phyloP scores from a whole-genome alignment of 2,888 invertebrate genomes.

The Erebia ligea region DNA sequence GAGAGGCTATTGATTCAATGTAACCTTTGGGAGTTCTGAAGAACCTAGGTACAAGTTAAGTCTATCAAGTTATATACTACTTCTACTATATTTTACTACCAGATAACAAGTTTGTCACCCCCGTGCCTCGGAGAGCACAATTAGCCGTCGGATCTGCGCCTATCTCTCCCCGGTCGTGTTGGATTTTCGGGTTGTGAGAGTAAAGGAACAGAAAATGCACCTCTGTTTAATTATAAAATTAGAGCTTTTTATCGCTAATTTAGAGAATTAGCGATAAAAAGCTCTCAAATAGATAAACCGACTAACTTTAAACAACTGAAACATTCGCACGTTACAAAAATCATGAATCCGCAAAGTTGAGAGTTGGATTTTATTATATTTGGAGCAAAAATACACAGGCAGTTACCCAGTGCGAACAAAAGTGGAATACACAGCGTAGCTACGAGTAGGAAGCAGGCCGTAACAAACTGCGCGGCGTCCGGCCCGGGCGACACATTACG shows the following conservation, averaged over 20 bases:
- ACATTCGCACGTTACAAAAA: not conserved
- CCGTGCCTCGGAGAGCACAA: too few relatives aligned
- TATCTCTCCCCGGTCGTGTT: too few relatives aligned
- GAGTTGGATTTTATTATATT: not conserved
- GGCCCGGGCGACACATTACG: slow-evolving; percentile 2
- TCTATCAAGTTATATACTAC: not conserved
- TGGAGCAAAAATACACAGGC: slow-evolving; percentile 6
- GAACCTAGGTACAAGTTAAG: not conserved
- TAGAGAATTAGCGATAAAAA: too few relatives aligned
- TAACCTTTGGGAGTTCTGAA: slow-evolving; percentile 8
- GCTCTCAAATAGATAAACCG: too few relatives aligned
- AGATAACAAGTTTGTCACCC: too few relatives aligned
- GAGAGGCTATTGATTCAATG: slow-evolving; percentile 10
- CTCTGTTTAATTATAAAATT: too few relatives aligned
- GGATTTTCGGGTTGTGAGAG: too few relatives aligned
- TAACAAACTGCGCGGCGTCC: slow-evolving; percentile 8
- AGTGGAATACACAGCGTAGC: slow-evolving; percentile 4
- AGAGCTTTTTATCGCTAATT: too few relatives aligned
- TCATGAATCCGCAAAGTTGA: not conserved
- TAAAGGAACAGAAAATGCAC: too few relatives aligned
- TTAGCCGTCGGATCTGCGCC: too few relatives aligned
- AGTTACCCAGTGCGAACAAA: slow-evolving; percentile 11
- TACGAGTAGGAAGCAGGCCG: slow-evolving; percentile 10
- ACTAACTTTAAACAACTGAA: not conserved
- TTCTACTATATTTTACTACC: too few relatives aligned